These are phyloP conservation scores for Drosophila sp. DNA, from an alignment of 1,140 invertebrate species.

Conservation along the genomic window DNA sequence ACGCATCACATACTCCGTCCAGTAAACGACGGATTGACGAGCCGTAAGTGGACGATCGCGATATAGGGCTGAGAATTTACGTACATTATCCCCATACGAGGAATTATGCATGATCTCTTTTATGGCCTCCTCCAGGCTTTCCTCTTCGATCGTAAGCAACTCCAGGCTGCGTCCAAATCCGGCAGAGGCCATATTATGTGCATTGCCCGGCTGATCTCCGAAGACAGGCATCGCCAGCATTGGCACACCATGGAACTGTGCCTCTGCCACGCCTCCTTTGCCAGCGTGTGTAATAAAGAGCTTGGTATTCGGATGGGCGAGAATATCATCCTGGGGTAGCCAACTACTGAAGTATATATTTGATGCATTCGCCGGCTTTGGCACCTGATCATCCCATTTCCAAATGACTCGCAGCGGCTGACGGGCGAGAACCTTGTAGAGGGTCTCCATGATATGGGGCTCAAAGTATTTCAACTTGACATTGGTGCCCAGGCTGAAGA, in stretches of 20 bases:
- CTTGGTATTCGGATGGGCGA: constrained; percentile 84
- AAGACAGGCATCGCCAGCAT: constrained; percentile 85
- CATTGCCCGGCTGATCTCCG: constrained; percentile 64
- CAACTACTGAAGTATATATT: constrained; percentile 86
- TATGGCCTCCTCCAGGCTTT: constrained; percentile 32
- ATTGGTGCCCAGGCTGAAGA: constrained; percentile 87
- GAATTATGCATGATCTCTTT: constrained; percentile 52
- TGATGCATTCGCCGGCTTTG: constrained; percentile 81
- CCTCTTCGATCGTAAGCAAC: constrained; percentile 8
- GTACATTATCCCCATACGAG: constrained; percentile 35
- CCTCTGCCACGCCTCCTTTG: constrained; percentile 85
- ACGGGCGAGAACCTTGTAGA: constrained; percentile 84
- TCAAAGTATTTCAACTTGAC: constrained; percentile 80
- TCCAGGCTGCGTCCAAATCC: constrained; percentile 65
- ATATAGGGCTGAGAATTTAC: constrained; percentile 63
- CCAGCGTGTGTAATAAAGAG: constrained; percentile 86
- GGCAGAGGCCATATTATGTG: constrained; percentile 14
- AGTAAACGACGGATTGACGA: constrained; percentile 84
- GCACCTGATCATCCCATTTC: constrained; percentile 83
- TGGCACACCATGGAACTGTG: constrained; percentile 85
- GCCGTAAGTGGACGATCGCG: constrained; percentile 76
- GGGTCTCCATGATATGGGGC: constrained; percentile 65
- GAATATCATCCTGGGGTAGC: constrained; percentile 86
- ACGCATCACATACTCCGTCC: constrained; percentile 85
- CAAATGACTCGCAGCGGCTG: constrained; percentile 85